These are phyloP conservation scores for Pseudochirops cupreus DNA, from an alignment of 2,797 vertebrate genomes.

Conservation along the genomic window DNA sequence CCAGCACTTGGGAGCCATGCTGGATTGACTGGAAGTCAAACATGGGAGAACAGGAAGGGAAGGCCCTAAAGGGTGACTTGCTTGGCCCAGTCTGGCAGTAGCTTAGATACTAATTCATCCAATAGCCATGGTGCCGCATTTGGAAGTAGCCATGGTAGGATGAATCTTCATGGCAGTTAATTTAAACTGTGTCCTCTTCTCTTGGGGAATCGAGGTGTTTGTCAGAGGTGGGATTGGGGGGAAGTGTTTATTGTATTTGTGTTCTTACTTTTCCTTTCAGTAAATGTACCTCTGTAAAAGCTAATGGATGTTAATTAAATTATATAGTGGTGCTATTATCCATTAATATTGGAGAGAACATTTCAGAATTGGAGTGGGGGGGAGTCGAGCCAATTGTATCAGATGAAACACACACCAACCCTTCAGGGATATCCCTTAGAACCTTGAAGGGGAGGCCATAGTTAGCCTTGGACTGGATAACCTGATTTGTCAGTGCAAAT, in stretches of 20 bases:
- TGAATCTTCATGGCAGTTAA: neutral
- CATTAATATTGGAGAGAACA: neutral
- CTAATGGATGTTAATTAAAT: neutral
- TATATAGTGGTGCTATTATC: neutral
- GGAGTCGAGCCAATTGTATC: neutral
- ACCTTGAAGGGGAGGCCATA: neutral
- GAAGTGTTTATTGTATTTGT: neutral
- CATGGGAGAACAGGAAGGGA: neutral
- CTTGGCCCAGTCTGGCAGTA: neutral
- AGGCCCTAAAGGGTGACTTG: neutral
- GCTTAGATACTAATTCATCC: neutral
- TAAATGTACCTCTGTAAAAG: neutral
- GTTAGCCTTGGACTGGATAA: neutral
- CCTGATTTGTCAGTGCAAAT: neutral
- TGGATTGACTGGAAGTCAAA: neutral
- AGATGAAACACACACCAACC: neutral
- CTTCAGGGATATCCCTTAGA: neutral
- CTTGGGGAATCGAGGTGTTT: no score
- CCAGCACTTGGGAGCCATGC: neutral
- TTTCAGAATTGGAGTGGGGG: neutral
- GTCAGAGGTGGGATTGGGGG: no score
- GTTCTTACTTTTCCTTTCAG: neutral
- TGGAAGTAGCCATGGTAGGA: neutral
- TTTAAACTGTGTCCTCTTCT: neutral
- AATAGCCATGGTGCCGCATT: neutral